These are phyloP conservation scores for Eulacestoma nigropectus DNA, from an alignment of 2,113 vertebrate species.

Conservation along the genomic window DNA sequence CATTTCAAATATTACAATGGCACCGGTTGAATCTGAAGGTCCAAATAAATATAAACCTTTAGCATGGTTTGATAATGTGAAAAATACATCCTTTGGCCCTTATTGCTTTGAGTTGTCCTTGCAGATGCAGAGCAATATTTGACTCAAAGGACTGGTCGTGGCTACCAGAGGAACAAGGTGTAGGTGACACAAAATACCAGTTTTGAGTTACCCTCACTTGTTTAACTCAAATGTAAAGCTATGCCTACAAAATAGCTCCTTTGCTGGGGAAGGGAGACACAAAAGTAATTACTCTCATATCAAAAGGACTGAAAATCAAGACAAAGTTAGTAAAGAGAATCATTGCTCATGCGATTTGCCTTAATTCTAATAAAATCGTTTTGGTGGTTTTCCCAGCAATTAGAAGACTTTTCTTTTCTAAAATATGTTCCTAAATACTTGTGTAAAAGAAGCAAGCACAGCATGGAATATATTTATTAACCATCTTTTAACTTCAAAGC, in stretches of 20 bases:
- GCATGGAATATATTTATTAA: constrained; percentile 15
- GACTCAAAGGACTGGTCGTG: not conserved
- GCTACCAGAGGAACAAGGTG: not conserved
- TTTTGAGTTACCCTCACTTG: not conserved
- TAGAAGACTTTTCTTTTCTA: not conserved
- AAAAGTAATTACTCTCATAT: not conserved
- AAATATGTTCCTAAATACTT: constrained; percentile 12
- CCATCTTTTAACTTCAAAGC: not conserved
- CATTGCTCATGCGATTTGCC: not conserved
- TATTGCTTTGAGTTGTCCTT: not conserved
- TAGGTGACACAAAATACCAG: not conserved
- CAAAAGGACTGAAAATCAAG: not conserved
- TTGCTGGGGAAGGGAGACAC: not conserved
- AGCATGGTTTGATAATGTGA: not conserved
- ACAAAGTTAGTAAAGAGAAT: not conserved
- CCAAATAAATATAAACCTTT: not conserved
- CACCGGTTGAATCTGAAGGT: not conserved
- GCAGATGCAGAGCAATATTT: not conserved
- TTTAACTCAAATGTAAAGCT: not conserved
- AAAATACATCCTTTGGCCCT: not conserved
- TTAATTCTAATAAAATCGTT: not conserved
- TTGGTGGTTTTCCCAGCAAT: not conserved
- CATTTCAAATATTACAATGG: not conserved
- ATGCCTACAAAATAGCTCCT: not conserved
- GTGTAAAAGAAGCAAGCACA: not conserved